Percentiles rank a stretch among this genome's conserved stretches.
Evolutionary conservation across 2,888 invertebrate species (phyloP).

Genomic region (Drosophila borborema): DNA sequence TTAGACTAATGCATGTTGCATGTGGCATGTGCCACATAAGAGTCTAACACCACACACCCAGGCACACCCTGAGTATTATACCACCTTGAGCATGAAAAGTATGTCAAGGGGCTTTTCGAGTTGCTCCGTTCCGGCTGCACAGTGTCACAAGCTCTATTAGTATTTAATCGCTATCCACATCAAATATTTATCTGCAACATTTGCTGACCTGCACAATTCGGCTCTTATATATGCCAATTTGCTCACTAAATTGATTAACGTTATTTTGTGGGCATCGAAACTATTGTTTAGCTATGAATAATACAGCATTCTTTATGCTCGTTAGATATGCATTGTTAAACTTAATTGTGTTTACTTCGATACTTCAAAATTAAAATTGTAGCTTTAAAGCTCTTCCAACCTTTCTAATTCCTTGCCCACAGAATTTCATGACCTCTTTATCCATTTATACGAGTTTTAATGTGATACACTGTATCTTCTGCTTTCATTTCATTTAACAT

Average conservation of each 20-base stretch:
- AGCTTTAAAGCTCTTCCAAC: no score
- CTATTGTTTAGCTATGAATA: background rate
- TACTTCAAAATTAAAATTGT: no score
- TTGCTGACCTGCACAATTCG: background rate
- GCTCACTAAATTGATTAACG: background rate
- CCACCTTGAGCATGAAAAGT: constrained; percentile 20
- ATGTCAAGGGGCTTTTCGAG: constrained; percentile 38
- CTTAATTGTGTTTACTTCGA: no score
- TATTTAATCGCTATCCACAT: constrained; percentile 10
- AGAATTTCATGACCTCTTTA: no score
- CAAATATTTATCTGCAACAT: background rate
- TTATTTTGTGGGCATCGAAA: background rate
- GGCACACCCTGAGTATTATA: constrained; percentile 1
- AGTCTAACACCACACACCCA: constrained; percentile 13
- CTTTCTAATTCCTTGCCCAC: no score
- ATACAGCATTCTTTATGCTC: background rate
- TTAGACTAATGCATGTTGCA: constrained; percentile 38
- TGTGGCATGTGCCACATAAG: constrained; percentile 8
- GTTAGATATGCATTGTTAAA: background rate
- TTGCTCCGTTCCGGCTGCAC: constrained; percentile 7
- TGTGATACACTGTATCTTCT: no score
- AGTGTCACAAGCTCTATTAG: constrained; percentile 27
- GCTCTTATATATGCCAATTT: background rate
- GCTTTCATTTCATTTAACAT: no score
- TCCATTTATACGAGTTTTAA: no score